Conservation (phyloP, 2,113 vertebrate species). For the Trinectes maculatus region DNA sequence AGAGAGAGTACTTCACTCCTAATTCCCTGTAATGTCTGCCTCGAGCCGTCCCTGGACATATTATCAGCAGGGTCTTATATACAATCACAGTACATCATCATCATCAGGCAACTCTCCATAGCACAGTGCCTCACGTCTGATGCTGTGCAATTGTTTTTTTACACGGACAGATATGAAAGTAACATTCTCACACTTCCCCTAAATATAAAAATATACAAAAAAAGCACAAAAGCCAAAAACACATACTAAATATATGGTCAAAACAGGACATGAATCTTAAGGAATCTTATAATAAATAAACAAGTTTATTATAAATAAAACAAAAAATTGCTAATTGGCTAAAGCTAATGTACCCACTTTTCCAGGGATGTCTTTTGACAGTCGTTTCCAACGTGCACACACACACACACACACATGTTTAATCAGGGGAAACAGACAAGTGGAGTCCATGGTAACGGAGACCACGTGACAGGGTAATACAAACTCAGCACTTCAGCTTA, state of each 20-base stretch:
- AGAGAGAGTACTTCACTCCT: background rate
- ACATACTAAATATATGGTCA: too few species aligned
- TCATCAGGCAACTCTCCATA: background rate
- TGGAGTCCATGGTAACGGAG: background rate
- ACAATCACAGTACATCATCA: constrained; percentile 1
- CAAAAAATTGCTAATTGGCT: too few species aligned
- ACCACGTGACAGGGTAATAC: background rate
- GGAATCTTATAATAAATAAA: too few species aligned
- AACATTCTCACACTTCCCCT: too few species aligned
- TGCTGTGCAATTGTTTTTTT: background rate
- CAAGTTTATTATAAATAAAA: too few species aligned
- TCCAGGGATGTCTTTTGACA: background rate
- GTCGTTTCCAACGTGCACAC: background rate
- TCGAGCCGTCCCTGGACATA: background rate
- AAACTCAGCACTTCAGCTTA: background rate
- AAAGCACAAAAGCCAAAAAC: background rate
- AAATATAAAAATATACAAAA: too few species aligned
- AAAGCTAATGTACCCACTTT: too few species aligned
- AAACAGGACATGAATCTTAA: too few species aligned
- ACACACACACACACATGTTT: background rate
- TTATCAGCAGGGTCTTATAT: constrained; percentile 5
- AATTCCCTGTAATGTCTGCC: constrained; percentile 3
- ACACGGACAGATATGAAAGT: background rate
- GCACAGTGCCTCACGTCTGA: background rate
- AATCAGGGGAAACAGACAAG: background rate